Evolutionary conservation across 2,113 vertebrate genomes (phyloP), one percentile per base, ranked within the genome.

Genomic region (Physeter macrocephalus): DNA sequence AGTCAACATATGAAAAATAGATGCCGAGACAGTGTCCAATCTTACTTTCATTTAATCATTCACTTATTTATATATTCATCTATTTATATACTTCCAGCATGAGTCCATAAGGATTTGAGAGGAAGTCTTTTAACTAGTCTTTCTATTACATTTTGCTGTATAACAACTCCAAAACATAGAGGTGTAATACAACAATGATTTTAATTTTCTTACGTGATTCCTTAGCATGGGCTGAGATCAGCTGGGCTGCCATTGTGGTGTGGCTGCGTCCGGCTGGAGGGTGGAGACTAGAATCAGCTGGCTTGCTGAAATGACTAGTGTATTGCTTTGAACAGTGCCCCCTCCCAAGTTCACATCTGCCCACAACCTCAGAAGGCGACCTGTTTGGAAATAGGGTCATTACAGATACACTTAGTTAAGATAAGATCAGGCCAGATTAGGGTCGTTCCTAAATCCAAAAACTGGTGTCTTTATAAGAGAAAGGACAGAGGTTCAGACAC

Each of bases 161-260:
- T 27, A 93, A 93, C 36, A 84, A 62, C 11, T 83, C 8, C 34
- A 59, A 41, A 64, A 54, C 4, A 39, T 8, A 69, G 66, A 11
- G 3, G 0, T 59, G 9, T 80, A 21, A 41, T 29, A 36, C 18
- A 78, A 25, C 2, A 43, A 46, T 20, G 49, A 6, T 10, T 43
- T n/a, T 59, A 27, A 29, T 46, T 86, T 59, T 75, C 6, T 69
- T n/a, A 9, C 12, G 5, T 29, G 11, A 31, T 29, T 64, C 5
- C 29, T 81, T 25, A 46, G 21, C 80, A 29, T 29, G 57, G 54
- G 15, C 25, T n/a, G 69, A 78, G 29, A 27, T 61, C 13, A 43
- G 3, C 2, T 52, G 13, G 36, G n/a, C 13, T 41, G 2, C 20
- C 12, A 1, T n/a, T 25, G 18, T 23, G 17, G 2, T 18, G 3